Base-by-base conservation (phyloP, 2,113 vertebrate species). In the Hipposideros armiger region DNA sequence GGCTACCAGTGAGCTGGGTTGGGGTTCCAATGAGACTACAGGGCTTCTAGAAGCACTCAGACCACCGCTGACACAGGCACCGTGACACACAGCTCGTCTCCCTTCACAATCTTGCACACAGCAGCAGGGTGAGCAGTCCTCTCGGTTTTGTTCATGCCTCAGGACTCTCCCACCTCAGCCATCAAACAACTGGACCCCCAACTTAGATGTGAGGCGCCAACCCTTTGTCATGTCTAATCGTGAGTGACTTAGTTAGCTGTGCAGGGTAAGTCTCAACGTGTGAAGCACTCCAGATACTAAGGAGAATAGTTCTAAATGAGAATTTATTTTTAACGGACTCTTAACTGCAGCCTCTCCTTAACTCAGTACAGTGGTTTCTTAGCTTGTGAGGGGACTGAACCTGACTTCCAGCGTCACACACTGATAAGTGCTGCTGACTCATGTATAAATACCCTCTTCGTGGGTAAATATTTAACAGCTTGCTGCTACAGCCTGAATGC, bases 401-500 rank as follows among this genome's bases (percentile, higher is more conserved):
- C 85, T 42, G 78, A 87, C 69, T 91, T 73, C 64, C 80, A 91
- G 83, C 15, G 5, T 54, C 78, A 88, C 88, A 95, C 8, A 42
- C 85, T 66, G 91, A 94, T 97, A 96, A 96, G 74, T 72, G 50
- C 78, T 87, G 85, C 85, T 97, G 97, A 97, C 80, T 96, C 94
- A 94, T 64, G 83, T 83, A 72, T 85, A 95, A 94, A 95, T 94
- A 95, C 95, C 81, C 50, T 78, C 87, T 94, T 92, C 17, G 0
- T 45, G n/a, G 66, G 97, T 96, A 97, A 97, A 97, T 98, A 96
- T 97, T 98, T 98, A 97, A 97, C 93, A 97, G 86, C 58, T 85
- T 92, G 94, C 91, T 95, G 94, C 91, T 95, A 91, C n/a, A 94
- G 88, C 69, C 80, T 94, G 84, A 96, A 87, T 74, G 93, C 50